Evolutionary conservation across 37 sponge, comb jelly and placozoan species (phyloP), one percentile per base, ranked within the genome.

Genomic region (Cladorhizidae sp.): DNA sequence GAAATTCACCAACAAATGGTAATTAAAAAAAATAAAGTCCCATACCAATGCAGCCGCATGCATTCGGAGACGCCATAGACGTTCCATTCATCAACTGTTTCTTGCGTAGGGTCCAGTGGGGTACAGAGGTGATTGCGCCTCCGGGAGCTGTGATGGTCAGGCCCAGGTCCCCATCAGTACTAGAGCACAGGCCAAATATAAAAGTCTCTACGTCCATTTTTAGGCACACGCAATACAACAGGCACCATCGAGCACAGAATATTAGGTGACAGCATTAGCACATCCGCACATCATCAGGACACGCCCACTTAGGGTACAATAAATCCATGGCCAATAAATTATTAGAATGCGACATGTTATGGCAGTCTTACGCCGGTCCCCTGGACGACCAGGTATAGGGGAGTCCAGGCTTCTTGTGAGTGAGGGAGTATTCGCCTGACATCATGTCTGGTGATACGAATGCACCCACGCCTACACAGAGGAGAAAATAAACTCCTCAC

Each of bases 21-120:
- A n/a, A n/a, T n/a, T n/a, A n/a, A n/a, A n/a, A n/a, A n/a, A n/a
- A n/a, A n/a, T n/a, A n/a, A n/a, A n/a, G n/a, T n/a, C n/a, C 36
- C 7, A 36, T 81, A 95, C 96, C 96, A 0, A 95, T 87, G 23
- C 90, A 76, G 15, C 98, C 98, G 84, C 91, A 92, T 32, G 91
- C 93, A 76, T 95, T 94, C 7, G 98, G 98, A 23, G 95, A 97
- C 14, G 93, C 85, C 98, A 97, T 97, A 17, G 96, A 95, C 0
- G 98, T 97, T 15, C 98, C 98, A 58, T 97, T 94, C 98, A 97
- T 97, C 45, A 97, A 72, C 65, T 90, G 90, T 32, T 77, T 74
- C 40, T 79, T 81, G 70, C 73, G 67, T 31, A 87, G 83, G 39
- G 98, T 94, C 90, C 93, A 97, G 70, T 83, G 86, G 45, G 92